A percentile compares a stretch with the other conserved stretches of the same genome.
Evolutionary conservation across 2,888 invertebrate species (phyloP).

Genomic region (Cataglyphis albicans): DNA sequence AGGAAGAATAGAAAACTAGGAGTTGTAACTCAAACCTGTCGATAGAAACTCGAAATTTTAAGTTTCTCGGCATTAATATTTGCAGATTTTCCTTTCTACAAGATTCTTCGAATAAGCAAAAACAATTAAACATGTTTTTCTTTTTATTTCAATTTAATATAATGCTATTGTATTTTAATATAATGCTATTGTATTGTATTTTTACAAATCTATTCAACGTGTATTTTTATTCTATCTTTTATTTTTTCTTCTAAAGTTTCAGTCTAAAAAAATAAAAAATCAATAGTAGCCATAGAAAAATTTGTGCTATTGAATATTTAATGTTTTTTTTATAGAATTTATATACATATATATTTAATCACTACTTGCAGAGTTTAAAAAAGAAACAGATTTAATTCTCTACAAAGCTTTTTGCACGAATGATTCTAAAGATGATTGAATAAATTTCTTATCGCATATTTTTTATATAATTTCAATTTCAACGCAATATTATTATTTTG

Average conservation of each 20-base stretch:
- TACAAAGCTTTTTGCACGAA: neutral
- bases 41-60: neutral
- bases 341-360: neutral
- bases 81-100: conserved; percentile 7
- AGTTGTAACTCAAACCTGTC: neutral
- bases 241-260: too few species aligned
- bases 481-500: neutral
- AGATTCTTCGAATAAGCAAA: too few species aligned
- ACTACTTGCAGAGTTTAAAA: neutral
- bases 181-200: too few species aligned
- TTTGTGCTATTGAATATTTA: too few species aligned
- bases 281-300: too few species aligned
- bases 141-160: neutral
- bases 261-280: too few species aligned
- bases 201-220: too few species aligned
- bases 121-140: too few species aligned
- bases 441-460: neutral
- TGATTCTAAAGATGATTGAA: neutral
- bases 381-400: neutral
- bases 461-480: neutral
- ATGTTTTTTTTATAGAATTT: neutral
- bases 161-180: neutral
- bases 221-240: too few species aligned
- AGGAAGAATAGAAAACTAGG: neutral
- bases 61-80: neutral